Percentiles rank a stretch among this genome's conserved stretches.
Conservation (phyloP, 2,113 vertebrate genomes). For the Orycteropus afer region DNA sequence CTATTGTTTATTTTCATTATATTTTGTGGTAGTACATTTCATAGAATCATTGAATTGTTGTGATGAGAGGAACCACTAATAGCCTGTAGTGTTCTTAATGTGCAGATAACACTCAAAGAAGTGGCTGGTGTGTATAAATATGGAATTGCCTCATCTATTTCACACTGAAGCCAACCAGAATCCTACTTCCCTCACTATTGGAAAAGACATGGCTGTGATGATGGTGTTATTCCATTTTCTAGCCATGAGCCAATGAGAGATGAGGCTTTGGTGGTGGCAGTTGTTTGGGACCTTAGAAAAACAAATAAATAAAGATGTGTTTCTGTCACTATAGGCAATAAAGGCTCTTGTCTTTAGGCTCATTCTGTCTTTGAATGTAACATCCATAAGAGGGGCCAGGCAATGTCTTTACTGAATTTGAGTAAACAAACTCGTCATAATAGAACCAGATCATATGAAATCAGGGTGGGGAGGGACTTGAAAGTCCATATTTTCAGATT, state of each 20-base stretch:
- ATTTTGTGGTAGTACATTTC: not conserved
- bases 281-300: not conserved
- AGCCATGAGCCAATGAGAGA: not conserved
- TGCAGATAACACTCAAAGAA: not conserved
- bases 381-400: not conserved
- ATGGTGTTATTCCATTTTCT: not conserved
- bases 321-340: not conserved
- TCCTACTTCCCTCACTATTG: not conserved
- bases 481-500: not conserved
- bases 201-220: not conserved
- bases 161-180: not conserved
- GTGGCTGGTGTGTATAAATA: not conserved
- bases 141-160: not conserved
- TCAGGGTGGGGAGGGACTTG: not conserved
- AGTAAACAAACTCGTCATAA: not conserved
- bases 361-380: not conserved
- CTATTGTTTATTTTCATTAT: not conserved
- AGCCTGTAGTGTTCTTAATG: not conserved
- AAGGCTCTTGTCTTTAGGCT: not conserved
- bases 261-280: not conserved
- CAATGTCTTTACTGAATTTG: not conserved
- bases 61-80: not conserved
- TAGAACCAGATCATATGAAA: not conserved
- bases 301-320: not conserved
- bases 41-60: not conserved